These are phyloP conservation scores for Calameuta idolon DNA, from an alignment of 2,888 invertebrate species.

Conservation along the genomic window DNA sequence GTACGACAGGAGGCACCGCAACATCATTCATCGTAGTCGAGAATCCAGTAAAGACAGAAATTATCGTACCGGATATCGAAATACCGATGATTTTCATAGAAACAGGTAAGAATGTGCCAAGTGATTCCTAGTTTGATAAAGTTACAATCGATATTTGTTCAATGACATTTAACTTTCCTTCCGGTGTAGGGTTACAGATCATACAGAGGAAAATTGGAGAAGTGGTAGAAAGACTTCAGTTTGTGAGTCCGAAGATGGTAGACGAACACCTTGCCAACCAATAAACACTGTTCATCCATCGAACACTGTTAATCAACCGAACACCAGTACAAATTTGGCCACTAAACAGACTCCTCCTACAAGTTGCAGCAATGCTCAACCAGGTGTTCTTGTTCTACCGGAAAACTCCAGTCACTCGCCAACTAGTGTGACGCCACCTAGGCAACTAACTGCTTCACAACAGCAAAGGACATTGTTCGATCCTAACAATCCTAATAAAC, in stretches of 20 bases:
- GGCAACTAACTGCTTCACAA: conserved; percentile 33
- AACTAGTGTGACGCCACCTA: conserved; percentile 22
- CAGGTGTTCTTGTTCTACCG: conserved; percentile 67
- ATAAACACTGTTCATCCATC: neutral
- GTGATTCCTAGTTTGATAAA: neutral
- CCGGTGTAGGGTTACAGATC: neutral
- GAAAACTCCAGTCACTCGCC: conserved; percentile 46
- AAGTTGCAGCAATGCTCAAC: conserved; percentile 48
- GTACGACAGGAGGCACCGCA: conserved; percentile 53
- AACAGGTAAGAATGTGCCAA: conserved; percentile 41
- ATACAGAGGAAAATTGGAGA: conserved; percentile 63
- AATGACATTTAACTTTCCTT: neutral
- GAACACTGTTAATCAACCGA: conserved; percentile 40
- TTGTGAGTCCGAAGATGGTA: conserved; percentile 60
- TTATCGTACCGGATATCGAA: conserved; percentile 52
- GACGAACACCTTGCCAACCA: conserved; percentile 37
- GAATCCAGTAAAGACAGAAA: conserved; percentile 68
- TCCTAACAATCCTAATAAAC: conserved; percentile 77
- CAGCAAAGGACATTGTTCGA: conserved; percentile 72
- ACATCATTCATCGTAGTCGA: conserved; percentile 61
- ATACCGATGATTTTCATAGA: conserved; percentile 55
- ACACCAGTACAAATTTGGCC: conserved; percentile 39
- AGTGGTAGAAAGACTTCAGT: conserved; percentile 56
- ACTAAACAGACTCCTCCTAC: conserved; percentile 36
- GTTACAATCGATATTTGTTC: neutral